Base-by-base conservation (phyloP, 2,888 invertebrate genomes). In the Eupithecia insigniata region DNA sequence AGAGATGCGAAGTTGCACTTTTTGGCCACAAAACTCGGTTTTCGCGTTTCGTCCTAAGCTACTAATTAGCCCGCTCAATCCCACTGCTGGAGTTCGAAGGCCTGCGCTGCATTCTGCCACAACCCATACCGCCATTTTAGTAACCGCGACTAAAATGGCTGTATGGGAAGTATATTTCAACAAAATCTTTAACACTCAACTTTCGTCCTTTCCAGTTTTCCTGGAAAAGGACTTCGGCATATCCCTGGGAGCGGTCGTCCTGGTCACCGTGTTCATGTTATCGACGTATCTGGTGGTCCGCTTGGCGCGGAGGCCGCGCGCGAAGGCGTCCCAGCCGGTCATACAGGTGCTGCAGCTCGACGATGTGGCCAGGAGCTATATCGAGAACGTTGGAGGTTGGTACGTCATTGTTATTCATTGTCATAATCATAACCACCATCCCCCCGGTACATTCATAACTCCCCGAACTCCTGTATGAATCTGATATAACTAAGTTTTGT, bases 311-410 rank as follows among this genome's bases (percentile, higher is more conserved):
- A 78, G 92, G 2, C 84, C 90, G 2, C 83, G 93, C 7, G 64
- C 79, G 46, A 93, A 92, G 78, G 78, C 86, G 4, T 82, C 88
- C 3, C 85, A 87, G 12, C 93, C 92, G 0, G 91, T 94, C 78
- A 92, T 93, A 77, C 93, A 93, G 76, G 93, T 94, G 55, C 76
- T 94, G 66, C 93, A 92, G 75, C 83, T 93, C 0, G 93, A 93
- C 51, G 93, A 94, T 64, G 90, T 93, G 18, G 92, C 92, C 0
- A 85, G 92, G 67, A 92, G 90, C 79, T 93, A 92, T 71, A 76
- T 93, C 69, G 92, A 93, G 72, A 90, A 89, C 76, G 87, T 92
- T 67, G 91, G 89, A 86, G 93, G 92, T 93, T 72, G 78, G 83
- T 82, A 79, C 78, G 79, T 79, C 76, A 43, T 43, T 43, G 14